These are phyloP conservation scores for Lumbricus terrestris DNA, from an alignment of 2,888 invertebrate species.

Conservation along the genomic window DNA sequence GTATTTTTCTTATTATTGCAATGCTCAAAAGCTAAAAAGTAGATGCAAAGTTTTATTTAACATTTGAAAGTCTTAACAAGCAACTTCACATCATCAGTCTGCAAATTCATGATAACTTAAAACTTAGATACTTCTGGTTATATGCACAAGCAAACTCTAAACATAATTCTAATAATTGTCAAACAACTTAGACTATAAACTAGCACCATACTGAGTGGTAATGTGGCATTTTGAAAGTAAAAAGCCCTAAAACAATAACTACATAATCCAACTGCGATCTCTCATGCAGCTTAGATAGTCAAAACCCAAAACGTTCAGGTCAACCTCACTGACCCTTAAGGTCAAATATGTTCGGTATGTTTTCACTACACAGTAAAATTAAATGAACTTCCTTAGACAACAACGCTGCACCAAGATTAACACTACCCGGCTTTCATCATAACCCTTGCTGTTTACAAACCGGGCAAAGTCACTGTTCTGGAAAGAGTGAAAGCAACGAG, in stretches of 20 bases:
- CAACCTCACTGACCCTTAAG: slow-evolving; percentile 3
- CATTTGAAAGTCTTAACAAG: not conserved
- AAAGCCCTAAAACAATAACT: not conserved
- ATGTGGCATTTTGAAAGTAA: not conserved
- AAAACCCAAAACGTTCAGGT: not conserved
- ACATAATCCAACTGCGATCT: not conserved
- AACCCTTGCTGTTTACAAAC: not conserved
- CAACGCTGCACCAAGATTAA: not conserved
- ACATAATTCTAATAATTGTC: not conserved
- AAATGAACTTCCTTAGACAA: not conserved
- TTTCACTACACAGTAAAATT: not conserved
- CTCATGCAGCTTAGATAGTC: not conserved
- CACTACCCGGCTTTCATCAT: not conserved
- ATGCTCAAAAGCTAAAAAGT: not conserved
- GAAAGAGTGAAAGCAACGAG: not conserved
- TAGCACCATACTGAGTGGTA: not conserved
- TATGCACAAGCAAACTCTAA: too few species aligned
- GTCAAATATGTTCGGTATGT: not conserved
- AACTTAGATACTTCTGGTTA: not conserved
- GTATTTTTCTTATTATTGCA: not conserved
- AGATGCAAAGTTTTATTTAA: not conserved
- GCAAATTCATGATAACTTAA: not conserved
- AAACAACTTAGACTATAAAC: not conserved
- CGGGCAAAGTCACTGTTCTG: not conserved
- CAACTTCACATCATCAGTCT: not conserved